A percentile compares a stretch with the other conserved stretches of the same genome.
phyloP scores from a whole-genome alignment of 1,140 invertebrate species.

The Lucilia cuprina region DNA sequence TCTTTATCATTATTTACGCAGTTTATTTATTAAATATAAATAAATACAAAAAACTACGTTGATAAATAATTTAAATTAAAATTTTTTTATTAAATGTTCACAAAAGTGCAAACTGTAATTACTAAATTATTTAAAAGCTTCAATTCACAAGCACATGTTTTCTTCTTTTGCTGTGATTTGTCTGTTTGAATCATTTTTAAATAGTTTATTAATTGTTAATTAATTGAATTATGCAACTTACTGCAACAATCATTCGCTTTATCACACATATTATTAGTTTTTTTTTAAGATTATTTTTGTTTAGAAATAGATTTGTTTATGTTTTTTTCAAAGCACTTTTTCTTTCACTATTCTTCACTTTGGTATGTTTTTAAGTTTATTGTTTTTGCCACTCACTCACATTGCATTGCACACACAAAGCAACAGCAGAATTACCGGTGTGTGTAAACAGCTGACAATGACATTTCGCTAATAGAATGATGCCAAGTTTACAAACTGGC shows the following conservation, averaged over 20 bases:
- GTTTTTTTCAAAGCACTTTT: not conserved
- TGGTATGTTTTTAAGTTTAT: not conserved
- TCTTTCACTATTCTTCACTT: not conserved
- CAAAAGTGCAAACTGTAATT: not conserved
- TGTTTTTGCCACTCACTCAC: not conserved
- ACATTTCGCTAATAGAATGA: not conserved
- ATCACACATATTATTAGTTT: not conserved
- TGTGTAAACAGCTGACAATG: not conserved
- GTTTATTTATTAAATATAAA: not conserved
- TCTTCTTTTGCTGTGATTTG: not conserved
- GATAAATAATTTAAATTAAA: not conserved
- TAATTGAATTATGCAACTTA: not conserved
- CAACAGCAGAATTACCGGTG: not conserved
- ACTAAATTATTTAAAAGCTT: too few species aligned
- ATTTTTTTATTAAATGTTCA: not conserved
- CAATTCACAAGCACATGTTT: not conserved
- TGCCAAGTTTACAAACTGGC: not conserved
- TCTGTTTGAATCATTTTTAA: not conserved
- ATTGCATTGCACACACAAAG: not conserved
- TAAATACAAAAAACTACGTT: not conserved
- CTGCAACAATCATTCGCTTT: not conserved
- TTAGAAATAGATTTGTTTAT: conserved; percentile 6
- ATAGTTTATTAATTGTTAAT: not conserved
- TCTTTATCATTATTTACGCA: not conserved
- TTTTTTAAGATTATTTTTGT: not conserved